phyloP scores from a whole-genome alignment of 2,113 vertebrate species.

The Cheirogaleus medius region DNA sequence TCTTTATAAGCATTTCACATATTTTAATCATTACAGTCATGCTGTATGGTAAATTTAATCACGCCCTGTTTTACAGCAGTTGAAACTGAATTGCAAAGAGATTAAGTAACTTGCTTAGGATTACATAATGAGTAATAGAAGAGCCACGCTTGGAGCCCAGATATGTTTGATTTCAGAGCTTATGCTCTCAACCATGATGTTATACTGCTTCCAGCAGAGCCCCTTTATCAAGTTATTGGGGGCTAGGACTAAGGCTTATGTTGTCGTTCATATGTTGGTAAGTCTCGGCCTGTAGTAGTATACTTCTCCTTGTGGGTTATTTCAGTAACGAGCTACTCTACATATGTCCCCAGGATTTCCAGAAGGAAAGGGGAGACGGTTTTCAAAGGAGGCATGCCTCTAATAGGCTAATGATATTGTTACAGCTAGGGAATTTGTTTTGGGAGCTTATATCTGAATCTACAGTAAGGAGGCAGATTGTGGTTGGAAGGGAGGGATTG shows the following conservation, averaged over 20 bases:
- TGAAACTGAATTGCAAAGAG: constrained; percentile 14
- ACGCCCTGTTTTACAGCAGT: not conserved
- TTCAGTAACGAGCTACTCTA: not conserved
- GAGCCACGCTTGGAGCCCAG: not conserved
- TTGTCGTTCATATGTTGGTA: not conserved
- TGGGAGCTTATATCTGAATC: not conserved
- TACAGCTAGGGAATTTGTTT: not conserved
- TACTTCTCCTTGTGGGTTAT: not conserved
- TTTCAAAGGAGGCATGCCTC: constrained; percentile 8
- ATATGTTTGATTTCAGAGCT: not conserved
- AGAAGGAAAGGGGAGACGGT: not conserved
- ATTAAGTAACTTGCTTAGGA: constrained; percentile 31
- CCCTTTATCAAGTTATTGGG: not conserved
- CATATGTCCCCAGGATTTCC: not conserved
- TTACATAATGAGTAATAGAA: not conserved
- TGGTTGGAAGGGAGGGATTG: not conserved
- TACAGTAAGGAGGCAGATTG: not conserved
- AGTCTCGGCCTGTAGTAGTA: not conserved
- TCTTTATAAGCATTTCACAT: not conserved
- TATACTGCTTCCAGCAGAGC: not conserved
- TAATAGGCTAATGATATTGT: not conserved
- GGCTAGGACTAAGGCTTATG: not conserved
- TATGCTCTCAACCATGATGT: not conserved
- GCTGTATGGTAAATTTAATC: not conserved
- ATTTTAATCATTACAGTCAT: not conserved